Base-by-base conservation (phyloP, 92 coral and sea anemone genomes). In the Epizoanthus illoricatus region DNA sequence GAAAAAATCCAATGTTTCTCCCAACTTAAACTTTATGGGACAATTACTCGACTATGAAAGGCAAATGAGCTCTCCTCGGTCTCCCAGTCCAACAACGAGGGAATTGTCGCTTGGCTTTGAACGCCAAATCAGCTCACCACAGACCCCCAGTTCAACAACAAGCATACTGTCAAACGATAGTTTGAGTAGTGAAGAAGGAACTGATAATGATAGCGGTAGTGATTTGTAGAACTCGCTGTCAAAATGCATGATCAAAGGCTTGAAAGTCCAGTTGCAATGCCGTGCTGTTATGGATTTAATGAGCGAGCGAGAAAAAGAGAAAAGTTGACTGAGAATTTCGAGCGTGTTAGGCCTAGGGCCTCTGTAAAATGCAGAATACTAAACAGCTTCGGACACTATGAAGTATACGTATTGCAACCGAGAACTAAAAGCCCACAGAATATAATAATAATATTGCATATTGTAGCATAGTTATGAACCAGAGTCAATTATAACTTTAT, bases 11-110 rank as follows among this genome's bases (percentile, higher is more conserved):
- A 94, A 94, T 64, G 98, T 97, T 10, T 94, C 97, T 12, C 99
- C 99, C 5, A 97, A 97, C 70, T 92, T 97, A 21, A 94, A 94
- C 87, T 97, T 97, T 62, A 97, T 97, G 99, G 99, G 99, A n/a
- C 99, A 97, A 66, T 84, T 97, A 5, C 81, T 97, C 40, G 99
- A 97, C 62, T 97, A 90, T 84, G 99, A 97, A 79, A 89, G 98
- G 28, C 92, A 94, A 5, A 85, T 93, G 3, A 81, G 81, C 52
- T 89, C 92, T 0, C 98, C 98, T 5, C 86, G 85, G 52, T 86
- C 91, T 1, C 87, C 88, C 6, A 91, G 99, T 65, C 97, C 94
- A 5, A 94, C 99, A 0, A 87, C 98, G 0, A 94, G 94, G 56
- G 85, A 92, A 11, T 71, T 94, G 19, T 90, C 99, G 0, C 67